phyloP scores from a whole-genome alignment of 2,888 invertebrate genomes.

The Troilus luridus region DNA sequence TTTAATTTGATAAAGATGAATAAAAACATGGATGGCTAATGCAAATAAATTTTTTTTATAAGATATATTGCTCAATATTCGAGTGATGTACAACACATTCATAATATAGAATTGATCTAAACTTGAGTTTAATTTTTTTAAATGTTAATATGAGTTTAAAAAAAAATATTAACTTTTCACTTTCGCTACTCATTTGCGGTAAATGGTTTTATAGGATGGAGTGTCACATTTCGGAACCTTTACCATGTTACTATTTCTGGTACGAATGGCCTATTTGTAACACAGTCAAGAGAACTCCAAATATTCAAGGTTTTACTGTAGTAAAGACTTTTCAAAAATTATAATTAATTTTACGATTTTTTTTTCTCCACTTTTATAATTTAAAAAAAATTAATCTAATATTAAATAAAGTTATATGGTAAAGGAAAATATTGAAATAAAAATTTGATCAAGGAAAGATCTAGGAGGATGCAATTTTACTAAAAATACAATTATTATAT shows the following conservation, averaged over 20 bases:
- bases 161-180: too few relatives aligned
- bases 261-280: not conserved
- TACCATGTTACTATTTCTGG: not conserved
- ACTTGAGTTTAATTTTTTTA: too few relatives aligned
- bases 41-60: too few relatives aligned
- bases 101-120: too few relatives aligned
- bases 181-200: too few relatives aligned
- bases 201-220: not conserved
- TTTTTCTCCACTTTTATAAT: not conserved
- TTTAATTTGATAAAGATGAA: too few relatives aligned
- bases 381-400: not conserved
- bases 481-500: constrained; percentile 49
- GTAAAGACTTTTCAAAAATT: not conserved
- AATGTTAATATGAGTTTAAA: too few relatives aligned
- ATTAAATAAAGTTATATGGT: constrained; percentile 27
- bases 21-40: too few relatives aligned
- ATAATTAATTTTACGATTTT: not conserved
- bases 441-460: constrained; percentile 52
- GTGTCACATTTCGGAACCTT: not conserved
- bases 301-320: not conserved
- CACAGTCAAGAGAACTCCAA: not conserved
- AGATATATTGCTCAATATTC: too few relatives aligned
- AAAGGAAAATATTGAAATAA: constrained; percentile 39
- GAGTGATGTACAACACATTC: too few relatives aligned
- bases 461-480: constrained; percentile 60